Conservation (phyloP, 53 echinoderm and acorn worm genomes). For the Antedon mediterranea region DNA sequence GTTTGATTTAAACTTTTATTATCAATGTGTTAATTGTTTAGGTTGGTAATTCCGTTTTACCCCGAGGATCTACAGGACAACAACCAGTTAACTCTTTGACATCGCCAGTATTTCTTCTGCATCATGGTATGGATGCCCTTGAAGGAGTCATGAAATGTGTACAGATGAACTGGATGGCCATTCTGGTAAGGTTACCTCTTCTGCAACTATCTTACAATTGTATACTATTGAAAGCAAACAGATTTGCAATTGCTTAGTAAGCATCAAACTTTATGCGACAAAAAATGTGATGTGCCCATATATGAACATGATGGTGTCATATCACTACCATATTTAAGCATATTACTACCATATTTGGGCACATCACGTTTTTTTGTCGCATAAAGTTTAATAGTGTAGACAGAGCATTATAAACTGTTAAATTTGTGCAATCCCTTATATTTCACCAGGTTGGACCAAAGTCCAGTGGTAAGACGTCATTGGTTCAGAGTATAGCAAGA, state of each 20-base stretch:
- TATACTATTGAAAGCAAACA: too few species aligned
- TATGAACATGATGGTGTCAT: too few species aligned
- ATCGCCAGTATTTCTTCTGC: conserved; percentile 51
- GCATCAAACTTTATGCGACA: too few species aligned
- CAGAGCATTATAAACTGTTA: too few species aligned
- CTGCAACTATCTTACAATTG: neutral
- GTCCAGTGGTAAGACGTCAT: conserved; percentile 75
- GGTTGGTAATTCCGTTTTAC: conserved; percentile 77
- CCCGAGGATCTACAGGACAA: neutral
- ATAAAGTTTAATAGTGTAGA: too few species aligned
- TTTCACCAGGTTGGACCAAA: conserved; percentile 85
- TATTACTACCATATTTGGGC: too few species aligned
- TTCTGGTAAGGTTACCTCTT: conserved; percentile 43
- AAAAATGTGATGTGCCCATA: too few species aligned
- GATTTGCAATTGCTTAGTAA: neutral
- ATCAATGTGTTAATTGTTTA: neutral
- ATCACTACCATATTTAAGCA: too few species aligned
- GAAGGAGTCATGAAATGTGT: conserved; percentile 89
- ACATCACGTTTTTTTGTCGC: too few species aligned
- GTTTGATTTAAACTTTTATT: neutral
- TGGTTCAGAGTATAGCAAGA: conserved; percentile 56
- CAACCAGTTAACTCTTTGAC: neutral
- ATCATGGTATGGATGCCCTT: conserved; percentile 58
- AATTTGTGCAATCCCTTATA: too few species aligned
- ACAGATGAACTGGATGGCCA: conserved; percentile 97